Conservation (phyloP, 2,797 vertebrate species). For the Crocodylus rhombifer region DNA sequence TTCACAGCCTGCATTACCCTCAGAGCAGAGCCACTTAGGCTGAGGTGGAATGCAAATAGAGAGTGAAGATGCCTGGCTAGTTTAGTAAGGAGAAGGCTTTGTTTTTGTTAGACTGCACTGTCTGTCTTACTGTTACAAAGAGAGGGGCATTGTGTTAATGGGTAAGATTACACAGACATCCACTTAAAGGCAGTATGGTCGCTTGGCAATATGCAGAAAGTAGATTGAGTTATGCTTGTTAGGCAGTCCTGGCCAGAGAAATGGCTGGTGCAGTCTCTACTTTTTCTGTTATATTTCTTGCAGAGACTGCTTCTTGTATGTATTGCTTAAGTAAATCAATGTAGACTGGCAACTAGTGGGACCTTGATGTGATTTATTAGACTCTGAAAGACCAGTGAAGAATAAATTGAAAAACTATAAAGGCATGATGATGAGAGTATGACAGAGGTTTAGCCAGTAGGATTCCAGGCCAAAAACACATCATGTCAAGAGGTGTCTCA, state of each 20-base stretch:
- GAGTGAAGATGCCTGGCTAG: background rate
- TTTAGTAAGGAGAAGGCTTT: accelerated
- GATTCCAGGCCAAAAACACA: background rate
- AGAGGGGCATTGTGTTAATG: background rate
- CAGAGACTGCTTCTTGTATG: background rate
- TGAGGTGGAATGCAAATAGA: background rate
- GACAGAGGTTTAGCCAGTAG: background rate
- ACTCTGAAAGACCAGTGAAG: background rate
- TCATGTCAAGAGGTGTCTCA: background rate
- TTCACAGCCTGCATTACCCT: background rate
- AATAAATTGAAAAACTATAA: background rate
- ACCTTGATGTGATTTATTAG: background rate
- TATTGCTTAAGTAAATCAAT: background rate
- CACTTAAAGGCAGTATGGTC: background rate
- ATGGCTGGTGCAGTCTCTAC: background rate
- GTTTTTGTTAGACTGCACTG: background rate
- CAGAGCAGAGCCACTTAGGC: background rate
- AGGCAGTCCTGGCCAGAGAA: background rate
- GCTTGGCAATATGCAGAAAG: background rate
- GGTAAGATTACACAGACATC: background rate
- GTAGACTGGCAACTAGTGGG: background rate
- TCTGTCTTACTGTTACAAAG: background rate
- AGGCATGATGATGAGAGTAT: background rate
- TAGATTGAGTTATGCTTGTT: accelerated
- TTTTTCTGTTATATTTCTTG: background rate